Evolutionary conservation across 2,888 invertebrate genomes (phyloP).

Genomic region (Pheosia tremula): DNA sequence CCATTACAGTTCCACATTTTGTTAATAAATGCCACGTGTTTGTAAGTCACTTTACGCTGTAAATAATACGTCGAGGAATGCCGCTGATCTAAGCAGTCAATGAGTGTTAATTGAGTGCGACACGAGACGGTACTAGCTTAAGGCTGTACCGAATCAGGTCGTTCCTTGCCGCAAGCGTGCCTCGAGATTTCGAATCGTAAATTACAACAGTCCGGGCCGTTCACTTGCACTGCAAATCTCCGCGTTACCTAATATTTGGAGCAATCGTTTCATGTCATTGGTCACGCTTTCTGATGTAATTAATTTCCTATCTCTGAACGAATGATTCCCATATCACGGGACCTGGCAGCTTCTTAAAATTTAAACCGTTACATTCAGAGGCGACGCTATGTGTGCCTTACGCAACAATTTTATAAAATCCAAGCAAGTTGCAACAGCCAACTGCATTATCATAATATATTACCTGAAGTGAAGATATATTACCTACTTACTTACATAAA

Average conservation of each 20-base stretch:
- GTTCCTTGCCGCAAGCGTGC: conserved; percentile 48
- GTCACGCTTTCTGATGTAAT: conserved; percentile 62
- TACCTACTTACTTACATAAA: not conserved
- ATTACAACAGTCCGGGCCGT: conserved; percentile 63
- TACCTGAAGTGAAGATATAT: not conserved
- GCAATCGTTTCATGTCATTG: conserved; percentile 59
- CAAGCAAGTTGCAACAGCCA: not conserved
- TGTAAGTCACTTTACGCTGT: conserved; percentile 47
- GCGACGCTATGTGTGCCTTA: conserved; percentile 62
- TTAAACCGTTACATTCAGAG: conserved; percentile 51
- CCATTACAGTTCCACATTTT: conserved; percentile 36
- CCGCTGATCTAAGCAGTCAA: conserved; percentile 59
- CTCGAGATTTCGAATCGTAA: conserved; percentile 47
- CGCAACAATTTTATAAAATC: conserved; percentile 41
- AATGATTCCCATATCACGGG: conserved; percentile 62
- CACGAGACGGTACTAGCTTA: conserved; percentile 58
- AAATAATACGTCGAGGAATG: conserved; percentile 55
- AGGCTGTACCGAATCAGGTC: conserved; percentile 31
- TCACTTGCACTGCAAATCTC: conserved; percentile 63
- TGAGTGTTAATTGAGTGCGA: conserved; percentile 68
- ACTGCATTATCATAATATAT: not conserved
- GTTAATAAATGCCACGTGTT: conserved; percentile 49
- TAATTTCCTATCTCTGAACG: conserved; percentile 40
- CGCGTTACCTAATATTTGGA: conserved; percentile 61
- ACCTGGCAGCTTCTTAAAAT: conserved; percentile 49